Evolutionary conservation across 1,140 invertebrate species (phyloP), one percentile per base, ranked within the genome.

Genomic region (Drosophila orosa): DNA sequence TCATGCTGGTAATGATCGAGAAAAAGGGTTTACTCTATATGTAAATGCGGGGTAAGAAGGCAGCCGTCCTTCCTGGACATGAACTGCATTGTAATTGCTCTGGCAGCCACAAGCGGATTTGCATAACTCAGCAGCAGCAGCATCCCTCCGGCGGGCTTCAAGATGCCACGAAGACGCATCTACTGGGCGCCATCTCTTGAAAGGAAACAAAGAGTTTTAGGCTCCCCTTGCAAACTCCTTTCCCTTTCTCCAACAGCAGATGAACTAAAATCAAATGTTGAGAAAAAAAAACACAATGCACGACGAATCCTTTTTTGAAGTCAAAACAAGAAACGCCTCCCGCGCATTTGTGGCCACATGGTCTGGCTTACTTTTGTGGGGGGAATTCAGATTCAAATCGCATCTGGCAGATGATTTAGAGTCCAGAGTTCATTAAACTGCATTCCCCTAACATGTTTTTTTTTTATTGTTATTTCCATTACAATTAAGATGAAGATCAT

Each of bases 341-440:
- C 80, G 61, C 80, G 59, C 80, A 73, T 76, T 62, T 83, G 61
- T 59, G 78, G 68, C 78, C 83, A 86, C 83, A 82, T 86, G 78
- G 44, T 65, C 24, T 55, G 35, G 55, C 54, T 58, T 57, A 13
- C 19, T 35, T 47, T 58, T 40, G 31, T 50, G 19, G 29, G 29
- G 10, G 9, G 10, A 12, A 19, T 60, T 60, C 25, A 77, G 76
- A 87, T 83, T 87, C 56, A 73, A 83, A 87, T 77, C 63, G 61
- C 65, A 71, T 71, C 55, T 63, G 58, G 57, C 83, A 87, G 79
- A 48, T 86, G 82, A 55, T 75, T 54, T 55, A 44, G 15, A 45
- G 27, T 37, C 24, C 1, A 10, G 24, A 60, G 72, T 76, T 76
- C 54, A 76, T 78, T 61, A 66, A 62, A 76, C 78, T 65, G 61